Conservation (phyloP, 2,888 invertebrate genomes). For the Odontocolon sp. region DNA sequence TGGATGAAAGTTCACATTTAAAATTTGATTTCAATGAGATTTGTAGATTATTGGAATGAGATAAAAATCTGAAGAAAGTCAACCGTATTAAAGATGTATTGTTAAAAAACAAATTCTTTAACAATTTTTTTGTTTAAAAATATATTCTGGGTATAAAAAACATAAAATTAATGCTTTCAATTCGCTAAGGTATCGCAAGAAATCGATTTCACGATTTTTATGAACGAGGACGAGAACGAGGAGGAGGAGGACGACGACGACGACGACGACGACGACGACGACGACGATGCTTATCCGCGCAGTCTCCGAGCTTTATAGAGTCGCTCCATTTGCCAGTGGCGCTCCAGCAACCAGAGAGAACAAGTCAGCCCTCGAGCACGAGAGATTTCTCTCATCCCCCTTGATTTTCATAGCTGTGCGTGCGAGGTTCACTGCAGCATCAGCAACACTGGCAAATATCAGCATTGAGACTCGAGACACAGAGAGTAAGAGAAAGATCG, state of each 20-base stretch:
- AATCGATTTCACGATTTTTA: slow-evolving; percentile 11
- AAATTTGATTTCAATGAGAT: no score
- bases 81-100: no score
- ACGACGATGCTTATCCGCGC: slow-evolving; percentile 65
- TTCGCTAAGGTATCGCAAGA: no score
- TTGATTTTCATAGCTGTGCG: slow-evolving; percentile 4
- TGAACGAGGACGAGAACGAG: background rate
- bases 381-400: slow-evolving; percentile 10
- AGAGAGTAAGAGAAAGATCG: slow-evolving; percentile 32
- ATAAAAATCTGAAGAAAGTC: no score
- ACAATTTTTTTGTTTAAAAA: no score
- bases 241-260: slow-evolving; percentile 13
- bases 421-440: slow-evolving; percentile 13
- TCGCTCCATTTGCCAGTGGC: slow-evolving; percentile 73
- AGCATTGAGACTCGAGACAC: slow-evolving; percentile 25
- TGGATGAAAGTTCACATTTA: no score
- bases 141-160: no score
- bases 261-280: slow-evolving; percentile 18
- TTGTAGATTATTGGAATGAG: no score
- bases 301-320: slow-evolving; percentile 73
- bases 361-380: slow-evolving; percentile 15
- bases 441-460: background rate
- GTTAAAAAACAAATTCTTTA: no score
- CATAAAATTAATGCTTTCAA: no score
- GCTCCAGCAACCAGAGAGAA: slow-evolving; percentile 37